phyloP scores from a whole-genome alignment of 1,140 invertebrate genomes.

The Drosophila pruinosa region DNA sequence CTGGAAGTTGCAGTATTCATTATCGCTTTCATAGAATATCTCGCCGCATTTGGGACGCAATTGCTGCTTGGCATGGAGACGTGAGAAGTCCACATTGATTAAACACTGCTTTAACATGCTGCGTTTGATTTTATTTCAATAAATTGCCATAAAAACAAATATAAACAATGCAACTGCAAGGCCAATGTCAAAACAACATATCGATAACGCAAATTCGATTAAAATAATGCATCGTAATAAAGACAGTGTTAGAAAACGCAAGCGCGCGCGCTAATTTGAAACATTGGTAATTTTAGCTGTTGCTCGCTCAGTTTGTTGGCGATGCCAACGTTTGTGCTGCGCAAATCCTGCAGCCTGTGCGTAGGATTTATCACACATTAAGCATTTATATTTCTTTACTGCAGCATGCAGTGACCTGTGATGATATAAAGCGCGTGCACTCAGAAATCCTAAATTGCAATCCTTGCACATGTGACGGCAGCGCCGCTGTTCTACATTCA shows the following conservation, averaged over 20 bases:
- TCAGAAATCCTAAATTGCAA: constrained; percentile 62
- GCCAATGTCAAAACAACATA: constrained; percentile 20
- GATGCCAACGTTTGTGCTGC: constrained; percentile 68
- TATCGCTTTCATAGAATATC: constrained; percentile 56
- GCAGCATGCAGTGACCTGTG: constrained; percentile 91
- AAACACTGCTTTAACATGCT: constrained; percentile 71
- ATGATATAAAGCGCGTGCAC: constrained; percentile 83
- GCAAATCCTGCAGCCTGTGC: constrained; percentile 64
- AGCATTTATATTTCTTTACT: constrained; percentile 90
- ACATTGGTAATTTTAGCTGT: constrained; percentile 2
- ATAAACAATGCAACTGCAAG: constrained; percentile 27
- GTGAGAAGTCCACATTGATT: constrained; percentile 50
- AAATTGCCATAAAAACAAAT: constrained; percentile 29
- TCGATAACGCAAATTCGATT: constrained; percentile 11
- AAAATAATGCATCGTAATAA: not conserved
- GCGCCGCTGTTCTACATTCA: constrained; percentile 37
- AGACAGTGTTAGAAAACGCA: not conserved
- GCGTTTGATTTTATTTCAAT: constrained; percentile 5
- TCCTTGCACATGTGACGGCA: constrained; percentile 40
- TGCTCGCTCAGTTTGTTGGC: constrained; percentile 30
- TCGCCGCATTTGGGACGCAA: constrained; percentile 64
- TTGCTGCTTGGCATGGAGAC: constrained; percentile 48
- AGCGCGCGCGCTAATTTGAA: constrained; percentile 17
- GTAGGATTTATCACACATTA: constrained; percentile 81
- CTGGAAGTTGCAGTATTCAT: constrained; percentile 54